These are phyloP conservation scores for Talpa occidentalis DNA, from an alignment of 2,113 vertebrate genomes.

Conservation along the genomic window DNA sequence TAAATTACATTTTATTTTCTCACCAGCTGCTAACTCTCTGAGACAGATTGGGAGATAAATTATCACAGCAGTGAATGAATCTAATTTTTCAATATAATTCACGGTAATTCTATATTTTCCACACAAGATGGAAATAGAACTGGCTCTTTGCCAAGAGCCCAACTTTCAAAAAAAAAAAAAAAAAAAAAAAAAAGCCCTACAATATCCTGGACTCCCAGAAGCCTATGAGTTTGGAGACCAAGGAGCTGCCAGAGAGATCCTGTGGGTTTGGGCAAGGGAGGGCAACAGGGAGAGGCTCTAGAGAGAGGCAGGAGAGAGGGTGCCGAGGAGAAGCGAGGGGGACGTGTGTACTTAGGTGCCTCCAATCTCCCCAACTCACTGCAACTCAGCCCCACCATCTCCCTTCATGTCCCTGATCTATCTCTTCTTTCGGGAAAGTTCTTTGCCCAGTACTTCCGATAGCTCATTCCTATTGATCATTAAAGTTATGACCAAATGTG, in stretches of 20 bases:
- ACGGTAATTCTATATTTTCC: constrained; percentile 89
- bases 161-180: constrained; percentile 68
- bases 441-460: background rate
- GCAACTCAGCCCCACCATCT: background rate
- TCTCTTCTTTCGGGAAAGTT: background rate
- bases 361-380: background rate
- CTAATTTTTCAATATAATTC: constrained; percentile 91
- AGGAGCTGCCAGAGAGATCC: background rate
- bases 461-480: background rate
- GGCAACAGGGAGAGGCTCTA: too few species aligned
- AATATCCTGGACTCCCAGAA: constrained; percentile 68
- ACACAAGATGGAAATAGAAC: constrained; percentile 84
- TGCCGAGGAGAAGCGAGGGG: fast-evolving
- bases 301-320: background rate
- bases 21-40: constrained; percentile 87
- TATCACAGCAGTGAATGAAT: constrained; percentile 91
- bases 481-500: background rate
- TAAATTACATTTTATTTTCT: constrained; percentile 90
- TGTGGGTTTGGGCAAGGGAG: background rate
- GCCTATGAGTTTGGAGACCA: background rate
- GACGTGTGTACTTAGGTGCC: too few species aligned
- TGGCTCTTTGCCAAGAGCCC: constrained; percentile 83
- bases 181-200: constrained; percentile 32
- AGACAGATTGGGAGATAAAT: constrained; percentile 90
- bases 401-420: background rate